Conservation (phyloP, 2,113 vertebrate species). For the Bostrychus sinensis region DNA sequence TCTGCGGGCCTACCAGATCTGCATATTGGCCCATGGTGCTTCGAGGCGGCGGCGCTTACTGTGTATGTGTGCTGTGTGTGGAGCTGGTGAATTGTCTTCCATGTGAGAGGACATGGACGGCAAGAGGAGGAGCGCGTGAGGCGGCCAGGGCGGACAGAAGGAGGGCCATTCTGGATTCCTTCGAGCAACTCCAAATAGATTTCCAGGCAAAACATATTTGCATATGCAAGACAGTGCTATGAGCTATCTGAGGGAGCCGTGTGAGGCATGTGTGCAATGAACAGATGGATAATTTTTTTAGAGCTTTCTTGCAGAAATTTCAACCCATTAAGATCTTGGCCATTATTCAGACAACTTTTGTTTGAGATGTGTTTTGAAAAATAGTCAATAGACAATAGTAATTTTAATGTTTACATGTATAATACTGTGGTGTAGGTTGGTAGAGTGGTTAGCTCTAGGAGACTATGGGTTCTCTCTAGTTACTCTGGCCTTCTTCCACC, state of each 20-base stretch:
- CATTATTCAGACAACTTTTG: conserved; percentile 55
- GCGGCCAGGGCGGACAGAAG: conserved; percentile 76
- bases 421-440: background rate
- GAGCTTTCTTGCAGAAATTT: conserved; percentile 78
- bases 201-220: conserved; percentile 86
- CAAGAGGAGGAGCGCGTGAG: conserved; percentile 63
- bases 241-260: conserved; percentile 75
- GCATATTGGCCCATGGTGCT: conserved; percentile 76
- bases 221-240: conserved; percentile 81
- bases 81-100: conserved; percentile 79
- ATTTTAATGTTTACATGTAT: conserved; percentile 4
- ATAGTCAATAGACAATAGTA: conserved; percentile 21
- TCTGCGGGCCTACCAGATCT: conserved; percentile 60
- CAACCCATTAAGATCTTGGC: conserved; percentile 68
- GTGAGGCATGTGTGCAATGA: conserved; percentile 71
- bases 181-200: conserved; percentile 85
- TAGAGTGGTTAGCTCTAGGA: no score
- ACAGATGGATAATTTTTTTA: conserved; percentile 80
- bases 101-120: conserved; percentile 71
- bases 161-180: conserved; percentile 83
- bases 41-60: conserved; percentile 51
- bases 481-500: no score
- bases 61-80: conserved; percentile 59
- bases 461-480: no score
- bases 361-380: conserved; percentile 32